Evolutionary conservation across 2,888 invertebrate species (phyloP).

Genomic region (Athalia circularis): DNA sequence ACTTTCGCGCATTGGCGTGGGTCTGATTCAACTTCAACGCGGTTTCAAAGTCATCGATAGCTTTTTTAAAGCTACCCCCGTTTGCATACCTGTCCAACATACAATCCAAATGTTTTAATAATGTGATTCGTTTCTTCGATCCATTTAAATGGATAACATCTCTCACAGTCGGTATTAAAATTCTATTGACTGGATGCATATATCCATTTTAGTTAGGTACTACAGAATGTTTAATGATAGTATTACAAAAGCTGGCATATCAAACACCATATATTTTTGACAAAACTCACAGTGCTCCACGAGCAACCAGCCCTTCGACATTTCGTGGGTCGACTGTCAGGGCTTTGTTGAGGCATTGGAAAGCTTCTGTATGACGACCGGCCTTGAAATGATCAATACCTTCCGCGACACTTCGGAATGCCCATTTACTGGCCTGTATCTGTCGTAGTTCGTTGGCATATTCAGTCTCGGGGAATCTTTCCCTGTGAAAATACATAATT

Average conservation of each 20-base stretch:
- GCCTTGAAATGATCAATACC: conserved; percentile 96
- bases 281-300: conserved; percentile 85
- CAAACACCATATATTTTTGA: not conserved
- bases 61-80: conserved; percentile 94
- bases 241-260: no score
- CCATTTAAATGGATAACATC: not conserved
- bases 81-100: conserved; percentile 83
- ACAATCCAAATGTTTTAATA: conserved; percentile 3
- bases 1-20: conserved; percentile 95
- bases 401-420: conserved; percentile 93
- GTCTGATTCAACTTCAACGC: conserved; percentile 91
- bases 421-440: conserved; percentile 95
- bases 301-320: conserved; percentile 93
- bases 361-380: conserved; percentile 94
- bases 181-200: no score
- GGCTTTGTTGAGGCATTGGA: conserved; percentile 95
- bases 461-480: conserved; percentile 86
- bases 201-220: no score
- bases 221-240: no score
- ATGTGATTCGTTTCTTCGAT: not conserved
- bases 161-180: not conserved
- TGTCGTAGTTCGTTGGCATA: conserved; percentile 90
- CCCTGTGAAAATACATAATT: conserved; percentile 74
- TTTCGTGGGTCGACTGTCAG: conserved; percentile 93
- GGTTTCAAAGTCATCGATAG: conserved; percentile 95